Evolutionary conservation across 1,140 invertebrate genomes (phyloP).

Genomic region (Procambarus clarkii): DNA sequence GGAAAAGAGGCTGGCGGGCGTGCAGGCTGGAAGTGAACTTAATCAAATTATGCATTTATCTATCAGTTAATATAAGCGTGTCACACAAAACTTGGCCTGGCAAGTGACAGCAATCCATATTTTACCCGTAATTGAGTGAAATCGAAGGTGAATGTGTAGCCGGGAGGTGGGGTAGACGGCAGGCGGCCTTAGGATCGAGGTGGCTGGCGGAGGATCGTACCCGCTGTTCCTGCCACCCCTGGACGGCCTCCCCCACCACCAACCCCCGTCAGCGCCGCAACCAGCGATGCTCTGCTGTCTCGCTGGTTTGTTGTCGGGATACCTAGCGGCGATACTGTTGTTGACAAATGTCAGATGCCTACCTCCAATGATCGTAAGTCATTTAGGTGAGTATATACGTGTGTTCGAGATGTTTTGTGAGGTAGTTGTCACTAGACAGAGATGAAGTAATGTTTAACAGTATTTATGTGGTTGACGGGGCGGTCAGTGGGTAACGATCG

Average conservation of each 20-base stretch:
- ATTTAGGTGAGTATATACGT: constrained; percentile 46
- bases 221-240: neutral
- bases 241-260: too few relatives aligned
- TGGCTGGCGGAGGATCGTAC: too few relatives aligned
- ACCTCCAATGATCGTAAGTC: constrained; percentile 48
- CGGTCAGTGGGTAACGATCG: neutral
- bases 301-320: constrained; percentile 9
- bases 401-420: neutral
- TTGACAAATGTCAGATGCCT: constrained; percentile 65
- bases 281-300: neutral
- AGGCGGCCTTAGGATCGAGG: too few relatives aligned
- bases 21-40: too few relatives aligned
- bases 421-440: too few relatives aligned
- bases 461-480: neutral
- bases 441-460: neutral
- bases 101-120: neutral
- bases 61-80: too few relatives aligned
- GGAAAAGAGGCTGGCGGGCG: too few relatives aligned
- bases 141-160: neutral
- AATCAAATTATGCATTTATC: too few relatives aligned
- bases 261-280: too few relatives aligned
- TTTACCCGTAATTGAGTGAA: neutral
- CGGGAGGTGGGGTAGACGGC: neutral
- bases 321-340: constrained; percentile 35
- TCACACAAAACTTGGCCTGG: too few relatives aligned